Base-by-base conservation (phyloP, 2,113 vertebrate genomes). In the Rhinolophus sinicus region DNA sequence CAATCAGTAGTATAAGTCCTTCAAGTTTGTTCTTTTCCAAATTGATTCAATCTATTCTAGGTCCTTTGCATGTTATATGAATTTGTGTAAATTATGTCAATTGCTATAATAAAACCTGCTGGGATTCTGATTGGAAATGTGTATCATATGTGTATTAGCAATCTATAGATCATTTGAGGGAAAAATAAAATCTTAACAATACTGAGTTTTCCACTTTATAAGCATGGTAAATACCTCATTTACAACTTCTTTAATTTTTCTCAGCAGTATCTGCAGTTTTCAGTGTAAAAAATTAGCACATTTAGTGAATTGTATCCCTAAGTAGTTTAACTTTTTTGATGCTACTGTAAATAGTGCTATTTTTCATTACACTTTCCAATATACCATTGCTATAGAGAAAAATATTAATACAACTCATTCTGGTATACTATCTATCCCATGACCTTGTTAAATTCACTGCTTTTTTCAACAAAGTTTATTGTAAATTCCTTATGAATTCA, bases 1-100 rank as follows among this genome's bases (percentile, higher is more conserved):
- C 22, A 67, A 80, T 60, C 64, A 92, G 38, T 85, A 38, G 19
- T 88, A 35, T 73, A 78, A 47, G 35, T 89, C 26, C 22, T 88
- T 52, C 30, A 83, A 84, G 38, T 84, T 22, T 52, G 26, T 67
- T 56, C 35, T 85, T 75, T 67, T 44, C 52, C 38, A 52, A 73
- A 85, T n/a, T 35, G 15, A 83, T 58, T 96, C 64, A 62, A n/a
- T 96, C 70, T 70, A 40, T 52, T 82, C n/a, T 38, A 93, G 50
- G 64, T 60, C 28, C 18, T 94, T 81, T 73, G 40, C 26, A 50
- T 64, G 35, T 44, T 21, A 22, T 40, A 40, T 2, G 21, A 54
- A 35, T 40, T 76, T 88, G 47, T 77, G 44, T 47, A 56, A 50
- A 7, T 84, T 28, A 64, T 92, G 24, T 88, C 21, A 78, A 77